Evolutionary conservation across 2,888 invertebrate genomes (phyloP).

Genomic region (Drosophila barbarae): DNA sequence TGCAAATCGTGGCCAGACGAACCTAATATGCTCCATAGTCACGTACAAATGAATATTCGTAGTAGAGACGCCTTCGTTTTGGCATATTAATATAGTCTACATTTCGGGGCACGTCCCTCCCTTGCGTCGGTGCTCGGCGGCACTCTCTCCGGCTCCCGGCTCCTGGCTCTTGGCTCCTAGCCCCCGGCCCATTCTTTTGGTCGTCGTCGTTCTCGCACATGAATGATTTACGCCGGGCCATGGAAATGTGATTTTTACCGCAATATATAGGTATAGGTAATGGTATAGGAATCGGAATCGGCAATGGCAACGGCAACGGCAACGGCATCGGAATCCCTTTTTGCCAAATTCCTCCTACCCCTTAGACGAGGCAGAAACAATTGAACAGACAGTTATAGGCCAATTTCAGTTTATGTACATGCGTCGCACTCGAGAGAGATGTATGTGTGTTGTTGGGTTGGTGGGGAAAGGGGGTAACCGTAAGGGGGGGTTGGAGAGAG

Average conservation of each 20-base stretch:
- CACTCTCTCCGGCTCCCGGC: not conserved
- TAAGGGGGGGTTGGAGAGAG: not conserved
- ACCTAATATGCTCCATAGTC: conserved; percentile 71
- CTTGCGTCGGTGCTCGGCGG: conserved; percentile 2
- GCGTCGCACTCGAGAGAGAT: conserved; percentile 70
- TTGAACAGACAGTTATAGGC: conserved; percentile 74
- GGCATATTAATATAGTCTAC: conserved; percentile 73
- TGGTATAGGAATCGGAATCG: conserved; percentile 24
- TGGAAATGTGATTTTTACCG: conserved; percentile 73
- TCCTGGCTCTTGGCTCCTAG: not conserved
- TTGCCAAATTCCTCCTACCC: conserved; percentile 4
- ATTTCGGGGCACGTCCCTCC: conserved; percentile 48
- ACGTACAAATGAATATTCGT: conserved; percentile 75
- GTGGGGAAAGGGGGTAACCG: not conserved
- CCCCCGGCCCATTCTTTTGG: not conserved
- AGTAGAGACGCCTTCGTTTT: conserved; percentile 66
- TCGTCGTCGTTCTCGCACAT: conserved; percentile 51
- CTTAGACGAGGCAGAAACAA: conserved; percentile 50
- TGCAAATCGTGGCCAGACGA: conserved; percentile 43
- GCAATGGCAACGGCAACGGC: conserved; percentile 7
- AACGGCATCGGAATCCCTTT: conserved; percentile 19
- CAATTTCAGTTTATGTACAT: conserved; percentile 72
- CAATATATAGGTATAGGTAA: conserved; percentile 62
- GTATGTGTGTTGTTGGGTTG: conserved; percentile 49
- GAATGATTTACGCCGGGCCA: conserved; percentile 69